phyloP scores from a whole-genome alignment of 2,113 vertebrate genomes.

The Thryonomys swinderianus region DNA sequence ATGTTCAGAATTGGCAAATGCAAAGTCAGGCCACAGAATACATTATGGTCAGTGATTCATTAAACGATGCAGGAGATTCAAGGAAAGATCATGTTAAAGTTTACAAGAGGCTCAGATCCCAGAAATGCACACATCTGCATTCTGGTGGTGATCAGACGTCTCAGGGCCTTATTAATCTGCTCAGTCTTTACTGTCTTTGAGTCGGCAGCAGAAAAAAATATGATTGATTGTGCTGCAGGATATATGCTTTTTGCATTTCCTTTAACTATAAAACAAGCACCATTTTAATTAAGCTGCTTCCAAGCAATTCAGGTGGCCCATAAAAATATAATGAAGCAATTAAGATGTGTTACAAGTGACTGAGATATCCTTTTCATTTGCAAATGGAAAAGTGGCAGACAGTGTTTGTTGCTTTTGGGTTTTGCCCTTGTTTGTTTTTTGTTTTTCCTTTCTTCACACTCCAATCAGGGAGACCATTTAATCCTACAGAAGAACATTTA shows the following conservation, averaged over 20 bases:
- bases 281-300: constrained; percentile 82
- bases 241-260: constrained; percentile 76
- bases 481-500: background rate
- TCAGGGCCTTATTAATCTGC: constrained; percentile 71
- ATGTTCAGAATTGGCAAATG: constrained; percentile 26
- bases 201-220: constrained; percentile 51
- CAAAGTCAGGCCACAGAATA: constrained; percentile 53
- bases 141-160: constrained; percentile 60
- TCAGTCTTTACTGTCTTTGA: constrained; percentile 68
- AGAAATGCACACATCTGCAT: constrained; percentile 32
- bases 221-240: constrained; percentile 72
- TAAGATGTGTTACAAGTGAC: constrained; percentile 78
- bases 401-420: background rate
- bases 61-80: constrained; percentile 46
- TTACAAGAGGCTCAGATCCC: background rate
- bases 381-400: constrained; percentile 69
- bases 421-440: background rate
- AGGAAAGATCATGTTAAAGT: constrained; percentile 44
- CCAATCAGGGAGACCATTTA: background rate
- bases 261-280: constrained; percentile 71
- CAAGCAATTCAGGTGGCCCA: constrained; percentile 80
- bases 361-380: constrained; percentile 57
- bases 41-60: background rate
- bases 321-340: constrained; percentile 84
- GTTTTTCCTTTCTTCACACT: background rate